Base-by-base conservation (phyloP, 2,797 vertebrate species). In the Taenioides sp. region DNA sequence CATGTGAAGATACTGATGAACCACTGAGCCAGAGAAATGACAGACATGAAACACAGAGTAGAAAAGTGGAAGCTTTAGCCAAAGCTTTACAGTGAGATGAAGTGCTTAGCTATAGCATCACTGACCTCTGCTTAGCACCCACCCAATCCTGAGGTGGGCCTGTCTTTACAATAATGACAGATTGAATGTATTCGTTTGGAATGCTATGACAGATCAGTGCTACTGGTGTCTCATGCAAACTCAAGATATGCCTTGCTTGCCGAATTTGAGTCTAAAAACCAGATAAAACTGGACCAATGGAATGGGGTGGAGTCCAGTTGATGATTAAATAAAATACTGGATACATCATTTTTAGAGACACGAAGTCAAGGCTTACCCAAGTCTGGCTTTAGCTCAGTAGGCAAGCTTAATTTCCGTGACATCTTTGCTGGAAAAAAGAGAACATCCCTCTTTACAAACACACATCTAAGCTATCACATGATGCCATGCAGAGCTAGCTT, bases 321-420 rank as follows among this genome's bases (percentile, higher is more conserved):
- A 57, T 80, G 78, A 73, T 79, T 83, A 52, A 74, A 71, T 76
- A 61, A 64, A 76, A 83, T 65, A 80, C 73, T 86, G 76, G 79
- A 89, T 74, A 89, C 70, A 89, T 79, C 76, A 78, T 84, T 76
- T 84, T 90, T 92, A 87, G 87, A 87, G 90, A 89, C 92, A 91
- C 92, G 75, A 91, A 93, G 91, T 94, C 89, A 88, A 92, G 91
- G 94, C 97, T 98, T 98, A 99, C 97, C 97, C 96, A 99, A 94
- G 92, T 99, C 97, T 95, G 97, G 97, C 96, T 99, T 99, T 96
- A 99, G 95, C 93, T 99, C 97, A 95, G 98, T 99, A 95, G 98
- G 98, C 95, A 99, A 97, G 95, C 98, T 99, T 97, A 99, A 96
- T 95, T 99, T 99, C 94, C 98, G 97, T 96, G 97, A 99, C 97